Base-by-base conservation (phyloP, 2,888 invertebrate species). In the Euclidia mi region DNA sequence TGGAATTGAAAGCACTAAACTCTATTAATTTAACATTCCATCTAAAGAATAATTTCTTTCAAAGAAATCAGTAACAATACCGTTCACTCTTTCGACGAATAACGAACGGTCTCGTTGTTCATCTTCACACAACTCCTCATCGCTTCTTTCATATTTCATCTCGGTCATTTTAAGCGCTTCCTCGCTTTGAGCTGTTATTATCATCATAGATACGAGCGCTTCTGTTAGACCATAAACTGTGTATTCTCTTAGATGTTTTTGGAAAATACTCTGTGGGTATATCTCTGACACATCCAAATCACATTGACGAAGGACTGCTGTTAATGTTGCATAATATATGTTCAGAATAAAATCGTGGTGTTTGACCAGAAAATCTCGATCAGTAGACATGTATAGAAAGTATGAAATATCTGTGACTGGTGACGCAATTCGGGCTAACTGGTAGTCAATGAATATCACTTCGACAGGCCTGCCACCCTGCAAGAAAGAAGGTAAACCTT, bases 141-240 rank as follows among this genome's bases (percentile, higher is more conserved):
- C 79, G 32, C 62, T 50, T 40, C 68, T 66, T 61, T 83, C 80
- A 76, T 87, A 83, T 82, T 85, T 88, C 69, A 82, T 81, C 78
- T 88, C 87, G 44, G 82, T 82, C 87, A 91, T 87, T 79, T 88
- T 84, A 29, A 84, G 71, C 7, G 90, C 89, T 28, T 89, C 88
- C 41, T 89, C 91, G 32, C 79, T 74, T 29, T 78, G 79, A 6
- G 89, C 87, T 15, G 92, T 92, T 71, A 92, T 89, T 76, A 92
- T 90, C 78, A 88, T 87, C 90, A 91, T 87, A 15, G 90, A 89
- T 65, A 91, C 82, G 53, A 92, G 75, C 52, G 91, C 89, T 72
- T 92, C 92, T 59, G 90, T 83, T 57, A 91, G 78, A 18, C 90
- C 91, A 20, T 88, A 72, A 2, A 91, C 85, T 1, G 91, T 89